These are phyloP conservation scores for Dilophus febrilis DNA, from an alignment of 2,888 invertebrate genomes.

Conservation along the genomic window DNA sequence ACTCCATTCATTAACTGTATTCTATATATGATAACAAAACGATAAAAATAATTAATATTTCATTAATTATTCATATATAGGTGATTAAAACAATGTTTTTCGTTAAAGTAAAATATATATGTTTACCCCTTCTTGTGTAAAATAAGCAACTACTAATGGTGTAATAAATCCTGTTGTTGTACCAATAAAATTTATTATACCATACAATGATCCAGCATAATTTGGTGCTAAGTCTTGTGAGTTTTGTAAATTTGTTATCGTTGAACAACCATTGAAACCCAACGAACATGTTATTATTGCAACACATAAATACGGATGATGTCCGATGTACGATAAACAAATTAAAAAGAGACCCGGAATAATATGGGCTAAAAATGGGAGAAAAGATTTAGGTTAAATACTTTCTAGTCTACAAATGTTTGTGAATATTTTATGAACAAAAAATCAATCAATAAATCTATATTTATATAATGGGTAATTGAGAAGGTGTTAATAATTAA, in stretches of 20 bases:
- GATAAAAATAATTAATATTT: neutral
- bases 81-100: too few relatives aligned
- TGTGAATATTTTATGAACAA: too few relatives aligned
- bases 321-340: conserved; percentile 40
- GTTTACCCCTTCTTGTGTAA: conserved; percentile 36
- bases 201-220: conserved; percentile 54
- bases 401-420: too few relatives aligned
- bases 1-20: conserved; percentile 59
- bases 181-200: conserved; percentile 56
- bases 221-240: conserved; percentile 57
- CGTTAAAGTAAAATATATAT: conserved; percentile 4
- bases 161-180: conserved; percentile 52
- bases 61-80: neutral
- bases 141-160: conserved; percentile 47
- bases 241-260: conserved; percentile 42
- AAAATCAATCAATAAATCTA: too few relatives aligned
- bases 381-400: too few relatives aligned
- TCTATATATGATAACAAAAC: conserved; percentile 34
- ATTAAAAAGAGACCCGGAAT: conserved; percentile 38
- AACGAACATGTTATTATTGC: conserved; percentile 48
- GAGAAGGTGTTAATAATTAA: too few relatives aligned
- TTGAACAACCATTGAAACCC: conserved; percentile 47
- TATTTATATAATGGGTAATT: too few relatives aligned
- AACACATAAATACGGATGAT: conserved; percentile 43
- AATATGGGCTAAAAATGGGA: conserved; percentile 42